Evolutionary conservation across 2,797 vertebrate species (phyloP).

Genomic region (Pogonophryne albipinna): DNA sequence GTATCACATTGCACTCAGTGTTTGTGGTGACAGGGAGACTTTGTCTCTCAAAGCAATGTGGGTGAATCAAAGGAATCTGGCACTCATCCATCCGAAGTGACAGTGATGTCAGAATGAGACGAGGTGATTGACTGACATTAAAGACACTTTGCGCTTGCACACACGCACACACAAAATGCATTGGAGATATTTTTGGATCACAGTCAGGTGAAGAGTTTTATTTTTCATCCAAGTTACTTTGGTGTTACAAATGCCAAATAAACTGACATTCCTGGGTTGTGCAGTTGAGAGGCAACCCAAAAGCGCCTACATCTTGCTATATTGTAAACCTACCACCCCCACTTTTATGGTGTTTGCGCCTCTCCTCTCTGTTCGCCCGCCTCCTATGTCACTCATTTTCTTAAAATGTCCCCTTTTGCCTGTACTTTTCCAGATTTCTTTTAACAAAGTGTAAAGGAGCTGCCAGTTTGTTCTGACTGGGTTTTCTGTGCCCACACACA

Average conservation of each 20-base stretch:
- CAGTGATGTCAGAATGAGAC: slow-evolving; percentile 76
- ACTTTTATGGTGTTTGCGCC: slow-evolving; percentile 56
- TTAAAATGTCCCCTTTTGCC: slow-evolving; percentile 59
- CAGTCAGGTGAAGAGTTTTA: slow-evolving; percentile 69
- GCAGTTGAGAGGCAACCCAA: slow-evolving; percentile 71
- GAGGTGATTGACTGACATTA: slow-evolving; percentile 75
- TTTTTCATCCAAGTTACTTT: slow-evolving; percentile 73
- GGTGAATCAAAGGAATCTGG: slow-evolving; percentile 77
- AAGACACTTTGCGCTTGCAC: slow-evolving; percentile 6
- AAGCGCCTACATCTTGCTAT: slow-evolving; percentile 69
- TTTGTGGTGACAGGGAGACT: slow-evolving; percentile 78
- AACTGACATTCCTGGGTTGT: slow-evolving; percentile 67
- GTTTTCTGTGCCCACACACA: slow-evolving; percentile 62
- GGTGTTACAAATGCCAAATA: slow-evolving; percentile 72
- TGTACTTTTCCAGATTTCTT: slow-evolving; percentile 61
- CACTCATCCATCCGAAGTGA: slow-evolving; percentile 80
- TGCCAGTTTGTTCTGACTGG: slow-evolving; percentile 65
- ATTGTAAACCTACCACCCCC: slow-evolving; percentile 68
- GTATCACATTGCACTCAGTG: slow-evolving; percentile 72
- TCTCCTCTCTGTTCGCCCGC: slow-evolving; percentile 57
- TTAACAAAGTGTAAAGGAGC: slow-evolving; percentile 66
- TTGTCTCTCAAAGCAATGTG: slow-evolving; percentile 72
- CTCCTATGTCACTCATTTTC: slow-evolving; percentile 46
- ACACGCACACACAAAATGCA: slow-evolving; percentile 39
- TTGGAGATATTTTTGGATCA: slow-evolving; percentile 63